Percentiles rank a stretch among this genome's conserved stretches.
phyloP scores from a whole-genome alignment of 2,888 invertebrate species.

The Drosophila putrida region DNA sequence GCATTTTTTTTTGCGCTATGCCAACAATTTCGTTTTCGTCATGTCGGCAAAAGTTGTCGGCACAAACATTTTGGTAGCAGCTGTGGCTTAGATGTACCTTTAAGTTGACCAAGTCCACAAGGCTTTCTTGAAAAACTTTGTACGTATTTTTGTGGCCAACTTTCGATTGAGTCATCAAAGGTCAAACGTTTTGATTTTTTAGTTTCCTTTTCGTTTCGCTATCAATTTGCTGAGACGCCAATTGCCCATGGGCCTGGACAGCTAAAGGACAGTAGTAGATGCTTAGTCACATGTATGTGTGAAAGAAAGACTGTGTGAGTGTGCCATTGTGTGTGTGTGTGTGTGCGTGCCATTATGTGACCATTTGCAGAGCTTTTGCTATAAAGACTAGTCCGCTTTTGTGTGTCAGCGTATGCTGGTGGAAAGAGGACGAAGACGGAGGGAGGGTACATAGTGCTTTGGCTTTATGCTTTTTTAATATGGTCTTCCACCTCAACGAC shows the following conservation, averaged over 20 bases:
- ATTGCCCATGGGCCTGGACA: conserved; percentile 55
- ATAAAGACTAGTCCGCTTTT: conserved; percentile 64
- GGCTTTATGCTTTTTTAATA: conserved; percentile 67
- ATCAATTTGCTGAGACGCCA: conserved; percentile 73
- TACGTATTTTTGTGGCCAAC: conserved; percentile 43
- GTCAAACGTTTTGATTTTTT: conserved; percentile 70
- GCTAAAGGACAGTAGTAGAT: conserved; percentile 47
- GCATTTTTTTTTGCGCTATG: conserved; percentile 49
- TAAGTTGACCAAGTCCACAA: conserved; percentile 46
- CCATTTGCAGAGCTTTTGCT: conserved; percentile 64
- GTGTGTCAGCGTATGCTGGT: conserved; percentile 38
- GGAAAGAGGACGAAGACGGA: background rate
- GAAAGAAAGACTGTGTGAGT: conserved; percentile 1
- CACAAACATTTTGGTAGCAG: conserved; percentile 67
- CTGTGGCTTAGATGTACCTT: conserved; percentile 50
- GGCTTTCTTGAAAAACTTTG: conserved; percentile 28
- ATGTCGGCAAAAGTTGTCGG: conserved; percentile 54
- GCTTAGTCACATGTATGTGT: conserved; percentile 33
- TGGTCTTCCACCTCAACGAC: conserved; percentile 69
- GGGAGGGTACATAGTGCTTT: conserved; percentile 22
- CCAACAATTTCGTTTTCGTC: conserved; percentile 57
- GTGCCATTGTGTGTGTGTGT: conserved; percentile 6
- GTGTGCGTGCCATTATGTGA: conserved; percentile 69
- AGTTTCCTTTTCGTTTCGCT: conserved; percentile 65
- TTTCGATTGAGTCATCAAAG: conserved; percentile 74